A percentile compares a stretch with the other conserved stretches of the same genome.
Conservation (phyloP, 2,797 vertebrate species). For the Danio tinwini region DNA sequence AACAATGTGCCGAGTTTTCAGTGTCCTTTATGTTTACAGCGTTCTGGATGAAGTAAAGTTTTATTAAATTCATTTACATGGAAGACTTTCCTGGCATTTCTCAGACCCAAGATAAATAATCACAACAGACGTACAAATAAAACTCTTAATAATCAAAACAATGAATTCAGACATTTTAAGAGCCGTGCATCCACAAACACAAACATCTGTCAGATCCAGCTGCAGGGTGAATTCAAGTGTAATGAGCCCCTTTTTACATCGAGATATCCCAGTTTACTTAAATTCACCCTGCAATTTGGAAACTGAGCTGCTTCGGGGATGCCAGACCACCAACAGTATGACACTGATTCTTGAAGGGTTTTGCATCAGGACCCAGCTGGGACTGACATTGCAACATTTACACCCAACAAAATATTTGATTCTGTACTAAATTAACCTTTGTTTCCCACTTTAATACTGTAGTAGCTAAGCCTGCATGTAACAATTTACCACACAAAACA, state of each 20-base stretch:
- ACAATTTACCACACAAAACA: background rate
- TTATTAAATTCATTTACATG: background rate
- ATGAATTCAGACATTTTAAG: background rate
- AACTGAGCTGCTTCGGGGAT: background rate
- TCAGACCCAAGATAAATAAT: background rate
- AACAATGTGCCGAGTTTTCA: background rate
- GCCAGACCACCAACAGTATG: background rate
- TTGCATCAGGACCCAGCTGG: background rate
- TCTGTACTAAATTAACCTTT: background rate
- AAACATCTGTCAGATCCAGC: background rate
- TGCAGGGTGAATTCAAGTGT: background rate
- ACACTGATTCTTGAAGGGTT: background rate
- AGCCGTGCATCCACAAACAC: background rate
- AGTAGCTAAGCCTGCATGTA: background rate
- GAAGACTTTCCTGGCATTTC: background rate
- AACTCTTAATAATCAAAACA: slow-evolving; percentile 1
- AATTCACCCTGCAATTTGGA: background rate
- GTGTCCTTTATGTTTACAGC: too few species aligned
- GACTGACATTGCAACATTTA: background rate
- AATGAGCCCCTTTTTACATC: background rate
- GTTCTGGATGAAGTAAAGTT: background rate
- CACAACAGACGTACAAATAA: background rate
- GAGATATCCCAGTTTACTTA: background rate
- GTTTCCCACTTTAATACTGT: background rate
- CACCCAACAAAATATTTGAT: background rate